phyloP scores from a whole-genome alignment of 2,113 vertebrate genomes.

The Cheirogaleus medius region DNA sequence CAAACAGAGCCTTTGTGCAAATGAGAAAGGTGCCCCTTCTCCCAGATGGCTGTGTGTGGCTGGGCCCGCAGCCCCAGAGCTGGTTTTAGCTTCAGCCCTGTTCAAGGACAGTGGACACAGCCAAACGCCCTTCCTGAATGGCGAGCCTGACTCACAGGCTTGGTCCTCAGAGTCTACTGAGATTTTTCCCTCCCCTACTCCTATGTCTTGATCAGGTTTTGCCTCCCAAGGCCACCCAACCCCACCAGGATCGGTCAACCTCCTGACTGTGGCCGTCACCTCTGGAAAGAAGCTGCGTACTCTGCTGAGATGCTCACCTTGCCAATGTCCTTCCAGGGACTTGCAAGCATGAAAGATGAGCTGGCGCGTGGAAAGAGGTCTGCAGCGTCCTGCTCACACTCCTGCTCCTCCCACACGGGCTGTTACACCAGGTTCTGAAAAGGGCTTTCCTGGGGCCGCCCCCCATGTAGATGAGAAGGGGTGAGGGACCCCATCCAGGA shows the following conservation, averaged over 20 bases:
- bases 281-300: neutral
- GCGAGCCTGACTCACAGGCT: neutral
- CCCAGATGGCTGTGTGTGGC: neutral
- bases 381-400: neutral
- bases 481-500: neutral
- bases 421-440: neutral
- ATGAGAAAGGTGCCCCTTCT: neutral
- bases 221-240: neutral
- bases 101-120: neutral
- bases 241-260: neutral
- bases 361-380: neutral
- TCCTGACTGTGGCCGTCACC: neutral
- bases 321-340: neutral
- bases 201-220: neutral
- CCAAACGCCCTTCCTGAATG: neutral
- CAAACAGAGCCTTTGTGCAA: neutral
- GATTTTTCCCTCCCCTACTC: fast-evolving
- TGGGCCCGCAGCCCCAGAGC: neutral
- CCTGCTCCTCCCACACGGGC: neutral
- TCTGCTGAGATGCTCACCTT: neutral
- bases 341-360: neutral
- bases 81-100: neutral
- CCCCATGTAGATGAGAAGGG: neutral
- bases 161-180: no score
- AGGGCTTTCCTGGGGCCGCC: neutral